Conservation (phyloP, 2,888 invertebrate genomes). For the Acronicta alni region DNA sequence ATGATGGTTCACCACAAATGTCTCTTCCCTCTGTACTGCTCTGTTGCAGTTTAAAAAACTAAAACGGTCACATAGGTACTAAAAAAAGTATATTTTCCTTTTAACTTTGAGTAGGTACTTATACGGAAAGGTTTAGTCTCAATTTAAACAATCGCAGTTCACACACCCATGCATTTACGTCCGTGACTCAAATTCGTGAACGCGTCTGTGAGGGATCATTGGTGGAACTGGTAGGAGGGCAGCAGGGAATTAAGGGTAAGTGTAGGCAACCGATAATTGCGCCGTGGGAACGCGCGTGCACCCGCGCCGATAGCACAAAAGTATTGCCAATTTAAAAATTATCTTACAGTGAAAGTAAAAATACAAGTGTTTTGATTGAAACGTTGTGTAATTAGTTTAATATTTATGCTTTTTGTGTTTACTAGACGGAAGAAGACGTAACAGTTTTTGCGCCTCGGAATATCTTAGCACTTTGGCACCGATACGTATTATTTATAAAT, state of each 20-base stretch:
- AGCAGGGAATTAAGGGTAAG: constrained; percentile 82
- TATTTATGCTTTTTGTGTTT: constrained; percentile 39
- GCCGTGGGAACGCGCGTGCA: constrained; percentile 78
- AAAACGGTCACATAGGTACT: too few species aligned
- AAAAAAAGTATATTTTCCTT: too few species aligned
- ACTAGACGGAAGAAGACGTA: constrained; percentile 39
- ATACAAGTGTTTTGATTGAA: constrained; percentile 6
- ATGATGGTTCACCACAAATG: too few species aligned
- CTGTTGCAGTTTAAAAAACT: too few species aligned
- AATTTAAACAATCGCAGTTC: too few species aligned
- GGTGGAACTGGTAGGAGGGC: constrained; percentile 71
- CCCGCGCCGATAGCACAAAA: constrained; percentile 48
- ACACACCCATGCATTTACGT: constrained; percentile 10
- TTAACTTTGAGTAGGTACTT: background rate
- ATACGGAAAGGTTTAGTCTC: too few species aligned
- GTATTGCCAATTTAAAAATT: constrained; percentile 26
- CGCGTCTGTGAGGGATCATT: constrained; percentile 57
- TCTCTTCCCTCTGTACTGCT: too few species aligned
- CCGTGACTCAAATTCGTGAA: constrained; percentile 61
- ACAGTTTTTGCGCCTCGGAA: constrained; percentile 29
- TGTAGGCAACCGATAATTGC: constrained; percentile 85
- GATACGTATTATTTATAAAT: constrained; percentile 36
- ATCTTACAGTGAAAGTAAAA: constrained; percentile 40
- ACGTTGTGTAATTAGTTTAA: constrained; percentile 33
- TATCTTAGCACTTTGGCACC: constrained; percentile 30